These are phyloP conservation scores for Bothrops jararaca DNA, from an alignment of 2,113 vertebrate species.

Conservation along the genomic window DNA sequence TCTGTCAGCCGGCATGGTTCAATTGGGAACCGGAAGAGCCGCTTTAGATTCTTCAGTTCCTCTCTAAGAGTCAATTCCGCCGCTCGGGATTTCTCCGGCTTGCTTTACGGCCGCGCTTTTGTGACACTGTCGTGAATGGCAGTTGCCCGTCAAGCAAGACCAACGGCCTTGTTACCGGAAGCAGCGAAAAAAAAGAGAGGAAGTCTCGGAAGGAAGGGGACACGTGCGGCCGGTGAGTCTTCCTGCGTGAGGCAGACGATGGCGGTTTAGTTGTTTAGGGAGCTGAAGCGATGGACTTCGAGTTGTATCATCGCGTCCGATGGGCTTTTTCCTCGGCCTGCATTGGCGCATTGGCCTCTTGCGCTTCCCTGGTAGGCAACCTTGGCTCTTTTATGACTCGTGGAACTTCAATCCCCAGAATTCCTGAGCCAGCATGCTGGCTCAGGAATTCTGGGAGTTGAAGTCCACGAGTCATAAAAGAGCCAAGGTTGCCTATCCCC, in stretches of 20 bases:
- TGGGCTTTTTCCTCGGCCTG: not conserved
- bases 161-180: not conserved
- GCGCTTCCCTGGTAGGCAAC: too few relatives aligned
- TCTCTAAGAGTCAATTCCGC: not conserved
- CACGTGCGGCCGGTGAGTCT: not conserved
- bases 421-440: too few relatives aligned
- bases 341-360: not conserved
- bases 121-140: not conserved
- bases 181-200: not conserved
- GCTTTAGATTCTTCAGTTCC: accelerated
- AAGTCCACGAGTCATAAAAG: too few relatives aligned
- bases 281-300: not conserved
- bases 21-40: not conserved
- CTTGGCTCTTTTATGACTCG: too few relatives aligned
- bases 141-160: not conserved
- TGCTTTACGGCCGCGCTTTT: conserved; percentile 1
- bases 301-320: not conserved
- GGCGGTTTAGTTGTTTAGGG: not conserved
- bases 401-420: too few relatives aligned
- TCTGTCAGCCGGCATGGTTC: not conserved
- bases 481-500: too few relatives aligned
- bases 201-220: not conserved
- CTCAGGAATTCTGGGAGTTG: too few relatives aligned
- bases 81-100: not conserved
- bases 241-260: too few relatives aligned